phyloP scores from a whole-genome alignment of 1,140 invertebrate species.

The Neodiprion pinetum region DNA sequence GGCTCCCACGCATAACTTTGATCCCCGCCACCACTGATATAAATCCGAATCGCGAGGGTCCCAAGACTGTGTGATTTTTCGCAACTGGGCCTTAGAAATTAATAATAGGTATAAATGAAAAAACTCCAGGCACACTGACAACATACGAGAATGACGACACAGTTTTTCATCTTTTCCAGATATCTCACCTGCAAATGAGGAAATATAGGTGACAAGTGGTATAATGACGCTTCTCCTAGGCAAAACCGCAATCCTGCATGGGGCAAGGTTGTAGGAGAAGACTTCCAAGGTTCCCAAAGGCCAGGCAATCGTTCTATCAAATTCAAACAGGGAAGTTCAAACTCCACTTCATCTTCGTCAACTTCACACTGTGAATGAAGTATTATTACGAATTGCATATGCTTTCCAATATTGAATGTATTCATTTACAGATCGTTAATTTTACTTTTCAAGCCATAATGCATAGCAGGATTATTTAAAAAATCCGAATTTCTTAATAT shows the following conservation, averaged over 20 bases:
- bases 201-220: conserved; percentile 73
- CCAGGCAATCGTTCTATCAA: conserved; percentile 75
- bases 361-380: conserved; percentile 69
- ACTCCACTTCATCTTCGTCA: conserved; percentile 76
- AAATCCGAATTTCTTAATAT: too few relatives aligned
- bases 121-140: too few relatives aligned
- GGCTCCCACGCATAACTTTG: conserved; percentile 77
- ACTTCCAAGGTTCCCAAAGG: conserved; percentile 74
- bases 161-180: background rate
- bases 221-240: conserved; percentile 64
- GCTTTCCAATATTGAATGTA: too few relatives aligned
- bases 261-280: conserved; percentile 62
- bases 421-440: too few relatives aligned
- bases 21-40: conserved; percentile 82
- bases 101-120: background rate
- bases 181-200: conserved; percentile 71
- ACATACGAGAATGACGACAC: background rate
- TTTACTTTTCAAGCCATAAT: too few relatives aligned
- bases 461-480: too few relatives aligned
- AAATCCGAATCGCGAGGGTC: conserved; percentile 73
- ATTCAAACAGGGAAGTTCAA: conserved; percentile 85
- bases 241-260: conserved; percentile 76
- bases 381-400: background rate
- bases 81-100: conserved; percentile 61
- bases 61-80: conserved; percentile 65